Base-by-base conservation (phyloP, 2,888 invertebrate genomes). In the Morpho deidamia region DNA sequence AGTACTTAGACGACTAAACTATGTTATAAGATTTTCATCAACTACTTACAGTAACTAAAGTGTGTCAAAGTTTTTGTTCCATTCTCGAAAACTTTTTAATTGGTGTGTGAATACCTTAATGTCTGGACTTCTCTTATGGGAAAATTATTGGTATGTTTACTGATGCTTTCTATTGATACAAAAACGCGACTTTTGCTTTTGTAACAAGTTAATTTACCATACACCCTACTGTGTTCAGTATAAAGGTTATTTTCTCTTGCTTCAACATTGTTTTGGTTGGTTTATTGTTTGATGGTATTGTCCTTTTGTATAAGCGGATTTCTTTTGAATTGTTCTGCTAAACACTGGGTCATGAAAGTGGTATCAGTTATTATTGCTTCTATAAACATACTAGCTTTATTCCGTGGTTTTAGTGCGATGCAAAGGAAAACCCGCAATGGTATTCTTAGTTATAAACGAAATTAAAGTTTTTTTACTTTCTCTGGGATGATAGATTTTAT, bases 131-230 rank as follows among this genome's bases (percentile, higher is more conserved):
- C 61, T 72, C 68, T 74, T 78, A 78, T 81, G 78, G 75, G 78
- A 67, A 78, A 79, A 71, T 72, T 76, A 71, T 74, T 67, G 69
- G 64, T 71, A 64, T 74, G 72, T 75, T 71, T 74, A 73, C 71
- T 69, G 58, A 58, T 64, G 62, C 62, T 68, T 68, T 66, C 64
- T 63, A 64, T 62, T 60, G 61, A 60, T 62, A 58, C 58, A 61
- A 49, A 48, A 56, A 60, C 44, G 56, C 58, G 39, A 56, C 61
- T 55, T 58, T 61, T 57, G 58, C 56, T 42, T 55, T 49, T 39
- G 12, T 38, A 38, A 42, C 35, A 39, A 35, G 41, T 10, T 41
- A 44, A 4, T 12, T 32, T 7, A 65, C 54, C 46, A 35, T 55
- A 23, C 37, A 32, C 55, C 35, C 42, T 59, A 55, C 23, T 1